Evolutionary conservation across 2,797 vertebrate species (phyloP).

Genomic region (Lepus oiostolus): DNA sequence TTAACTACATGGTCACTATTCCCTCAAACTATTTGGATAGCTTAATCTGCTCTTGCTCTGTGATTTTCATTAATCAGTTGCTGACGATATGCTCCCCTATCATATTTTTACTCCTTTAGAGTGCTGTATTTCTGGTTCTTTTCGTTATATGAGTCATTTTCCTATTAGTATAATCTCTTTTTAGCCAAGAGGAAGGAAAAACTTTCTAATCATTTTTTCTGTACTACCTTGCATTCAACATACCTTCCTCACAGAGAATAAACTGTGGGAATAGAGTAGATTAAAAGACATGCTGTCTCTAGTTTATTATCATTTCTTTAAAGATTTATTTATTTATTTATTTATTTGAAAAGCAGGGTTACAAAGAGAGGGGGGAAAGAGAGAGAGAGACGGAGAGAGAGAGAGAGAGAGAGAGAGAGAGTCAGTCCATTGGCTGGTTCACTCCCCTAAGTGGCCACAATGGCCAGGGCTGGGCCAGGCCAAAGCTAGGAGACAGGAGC

Average conservation of each 20-base stretch:
- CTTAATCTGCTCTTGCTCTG: background rate
- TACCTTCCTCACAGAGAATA: slow-evolving; percentile 37
- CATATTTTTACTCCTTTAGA: background rate
- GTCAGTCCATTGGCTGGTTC: background rate
- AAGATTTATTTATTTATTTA: too few species aligned
- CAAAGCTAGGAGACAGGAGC: too few species aligned
- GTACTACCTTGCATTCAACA: background rate
- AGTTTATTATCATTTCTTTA: too few species aligned
- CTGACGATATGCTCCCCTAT: background rate
- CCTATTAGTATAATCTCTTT: slow-evolving; percentile 45
- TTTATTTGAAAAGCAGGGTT: too few species aligned
- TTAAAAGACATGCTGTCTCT: slow-evolving; percentile 30
- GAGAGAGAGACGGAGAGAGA: too few species aligned
- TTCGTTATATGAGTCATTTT: slow-evolving; percentile 49
- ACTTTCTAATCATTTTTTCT: slow-evolving; percentile 46
- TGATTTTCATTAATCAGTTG: slow-evolving; percentile 39
- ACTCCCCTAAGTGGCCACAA: too few species aligned
- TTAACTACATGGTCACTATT: background rate
- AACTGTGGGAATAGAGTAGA: background rate
- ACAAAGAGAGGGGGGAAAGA: too few species aligned
- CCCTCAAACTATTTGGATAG: slow-evolving; percentile 13
- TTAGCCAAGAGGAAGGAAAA: slow-evolving; percentile 43
- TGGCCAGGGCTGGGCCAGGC: too few species aligned
- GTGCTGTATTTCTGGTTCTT: slow-evolving; percentile 17
- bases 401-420: too few species aligned